Conservation (phyloP, 1,140 invertebrate species). For the Aphis craccivora region DNA sequence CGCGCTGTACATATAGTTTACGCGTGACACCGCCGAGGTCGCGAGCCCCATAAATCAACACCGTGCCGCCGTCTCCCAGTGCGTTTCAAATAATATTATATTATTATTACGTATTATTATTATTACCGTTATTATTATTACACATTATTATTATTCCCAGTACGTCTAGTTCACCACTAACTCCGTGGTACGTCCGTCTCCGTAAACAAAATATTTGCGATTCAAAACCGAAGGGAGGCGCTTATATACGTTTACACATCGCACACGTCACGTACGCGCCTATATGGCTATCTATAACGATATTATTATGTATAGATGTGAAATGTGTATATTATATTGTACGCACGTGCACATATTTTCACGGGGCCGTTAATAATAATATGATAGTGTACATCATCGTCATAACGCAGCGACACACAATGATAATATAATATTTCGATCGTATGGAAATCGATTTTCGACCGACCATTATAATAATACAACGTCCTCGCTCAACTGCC, state of each 20-base stretch:
- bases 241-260: neutral
- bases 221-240: neutral
- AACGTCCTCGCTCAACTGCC: neutral
- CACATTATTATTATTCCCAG: neutral
- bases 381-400: too few relatives aligned
- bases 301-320: too few relatives aligned
- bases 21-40: neutral
- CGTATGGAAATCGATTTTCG: neutral
- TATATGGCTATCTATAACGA: too few relatives aligned
- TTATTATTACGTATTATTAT: neutral
- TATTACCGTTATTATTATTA: neutral
- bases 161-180: neutral
- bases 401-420: too few relatives aligned
- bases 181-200: neutral
- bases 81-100: conserved; percentile 27
- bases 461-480: neutral
- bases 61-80: neutral
- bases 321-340: too few relatives aligned
- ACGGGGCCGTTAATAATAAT: too few relatives aligned
- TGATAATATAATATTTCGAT: too few relatives aligned
- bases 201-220: neutral
- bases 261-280: neutral
- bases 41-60: conserved; percentile 16
- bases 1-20: neutral
- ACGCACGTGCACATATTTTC: too few relatives aligned